A percentile compares a stretch with the other conserved stretches of the same genome.
Evolutionary conservation across 2,888 invertebrate genomes (phyloP).

Genomic region (Dugesia japonica): DNA sequence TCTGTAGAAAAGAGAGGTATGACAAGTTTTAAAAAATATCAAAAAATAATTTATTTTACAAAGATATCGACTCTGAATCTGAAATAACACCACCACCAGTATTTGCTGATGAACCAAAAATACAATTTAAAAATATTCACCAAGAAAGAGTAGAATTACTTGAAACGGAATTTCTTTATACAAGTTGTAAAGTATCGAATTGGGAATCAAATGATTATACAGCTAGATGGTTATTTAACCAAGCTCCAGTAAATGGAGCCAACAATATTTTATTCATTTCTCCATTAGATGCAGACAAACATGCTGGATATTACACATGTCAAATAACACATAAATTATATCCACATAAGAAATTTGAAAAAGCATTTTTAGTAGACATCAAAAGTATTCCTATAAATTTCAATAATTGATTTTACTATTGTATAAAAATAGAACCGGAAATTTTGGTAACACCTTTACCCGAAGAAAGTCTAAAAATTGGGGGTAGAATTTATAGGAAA

Average conservation of each 20-base stretch:
- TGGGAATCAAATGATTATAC: not conserved
- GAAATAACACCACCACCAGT: not conserved
- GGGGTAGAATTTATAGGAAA: not conserved
- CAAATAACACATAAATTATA: not conserved
- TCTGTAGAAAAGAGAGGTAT: not conserved
- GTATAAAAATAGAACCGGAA: conserved; percentile 9
- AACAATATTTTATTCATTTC: not conserved
- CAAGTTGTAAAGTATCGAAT: not conserved
- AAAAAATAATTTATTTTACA: too few relatives aligned
- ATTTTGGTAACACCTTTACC: not conserved
- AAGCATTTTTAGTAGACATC: not conserved
- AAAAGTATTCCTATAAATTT: not conserved
- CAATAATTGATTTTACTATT: too few relatives aligned
- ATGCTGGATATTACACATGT: not conserved
- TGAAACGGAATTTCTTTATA: not conserved
- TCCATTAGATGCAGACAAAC: not conserved
- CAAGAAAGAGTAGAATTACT: not conserved
- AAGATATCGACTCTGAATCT: not conserved
- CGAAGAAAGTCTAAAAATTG: not conserved
- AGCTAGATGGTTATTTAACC: not conserved
- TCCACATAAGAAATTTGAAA: not conserved
- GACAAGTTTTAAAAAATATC: too few relatives aligned
- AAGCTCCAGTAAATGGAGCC: not conserved
- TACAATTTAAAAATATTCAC: not conserved
- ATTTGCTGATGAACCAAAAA: not conserved